These are phyloP conservation scores for Numenius phaeopus DNA, from an alignment of 2,797 vertebrate genomes.

Conservation along the genomic window DNA sequence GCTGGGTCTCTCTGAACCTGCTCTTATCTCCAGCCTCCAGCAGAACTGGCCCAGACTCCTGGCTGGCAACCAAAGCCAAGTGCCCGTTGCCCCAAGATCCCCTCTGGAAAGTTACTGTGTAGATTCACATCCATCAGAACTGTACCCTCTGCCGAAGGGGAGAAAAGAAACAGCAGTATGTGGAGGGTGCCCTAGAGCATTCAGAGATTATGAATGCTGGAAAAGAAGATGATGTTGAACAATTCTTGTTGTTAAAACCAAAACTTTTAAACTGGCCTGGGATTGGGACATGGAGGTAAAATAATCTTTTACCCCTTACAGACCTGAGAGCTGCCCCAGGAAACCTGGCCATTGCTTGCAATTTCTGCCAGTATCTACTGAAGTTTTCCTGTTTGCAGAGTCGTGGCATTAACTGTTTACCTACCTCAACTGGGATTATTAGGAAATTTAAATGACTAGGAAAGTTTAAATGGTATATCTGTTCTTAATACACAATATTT, in stretches of 20 bases:
- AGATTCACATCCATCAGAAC: not conserved
- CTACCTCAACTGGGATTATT: not conserved
- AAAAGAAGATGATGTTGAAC: not conserved
- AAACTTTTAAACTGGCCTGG: not conserved
- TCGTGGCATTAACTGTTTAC: not conserved
- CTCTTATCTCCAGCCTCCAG: constrained; percentile 12
- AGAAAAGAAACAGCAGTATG: not conserved
- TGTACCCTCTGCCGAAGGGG: not conserved
- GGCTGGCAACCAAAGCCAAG: not conserved
- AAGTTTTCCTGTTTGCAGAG: not conserved
- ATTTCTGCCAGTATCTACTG: not conserved
- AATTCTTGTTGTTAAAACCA: not conserved
- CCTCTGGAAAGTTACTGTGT: not conserved
- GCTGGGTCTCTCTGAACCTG: not conserved
- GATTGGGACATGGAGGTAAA: not conserved
- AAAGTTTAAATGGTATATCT: not conserved
- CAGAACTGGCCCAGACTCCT: not conserved
- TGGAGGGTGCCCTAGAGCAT: not conserved
- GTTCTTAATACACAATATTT: not conserved
- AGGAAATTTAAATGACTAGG: not conserved
- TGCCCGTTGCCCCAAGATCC: not conserved
- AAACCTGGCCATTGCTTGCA: not conserved
- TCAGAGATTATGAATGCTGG: not conserved
- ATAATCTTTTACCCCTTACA: not conserved
- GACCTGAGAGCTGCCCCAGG: not conserved